Evolutionary conservation across 2,888 invertebrate genomes (phyloP).

Genomic region (Ctena decussata): DNA sequence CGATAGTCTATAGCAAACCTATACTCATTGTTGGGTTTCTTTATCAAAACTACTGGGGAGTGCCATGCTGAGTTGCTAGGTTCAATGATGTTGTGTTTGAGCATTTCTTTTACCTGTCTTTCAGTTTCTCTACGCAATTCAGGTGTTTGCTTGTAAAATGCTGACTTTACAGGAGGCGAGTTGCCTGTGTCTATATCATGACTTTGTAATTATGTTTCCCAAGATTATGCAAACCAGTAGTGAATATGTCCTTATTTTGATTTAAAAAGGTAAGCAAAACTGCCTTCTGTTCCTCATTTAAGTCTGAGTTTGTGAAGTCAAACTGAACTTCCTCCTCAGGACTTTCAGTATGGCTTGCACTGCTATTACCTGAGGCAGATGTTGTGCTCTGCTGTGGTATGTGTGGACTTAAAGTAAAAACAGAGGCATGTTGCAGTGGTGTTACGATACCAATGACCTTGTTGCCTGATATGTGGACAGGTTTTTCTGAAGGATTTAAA

Average conservation of each 20-base stretch:
- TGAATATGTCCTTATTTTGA: conserved; percentile 45
- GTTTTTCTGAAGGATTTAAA: conserved; percentile 27
- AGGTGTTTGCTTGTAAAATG: conserved; percentile 46
- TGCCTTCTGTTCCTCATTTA: conserved; percentile 30
- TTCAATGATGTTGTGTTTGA: background rate
- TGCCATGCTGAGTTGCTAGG: background rate
- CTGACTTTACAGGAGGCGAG: conserved; percentile 30
- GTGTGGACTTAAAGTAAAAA: background rate
- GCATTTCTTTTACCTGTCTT: background rate
- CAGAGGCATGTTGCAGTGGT: background rate
- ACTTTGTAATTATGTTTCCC: conserved; percentile 39
- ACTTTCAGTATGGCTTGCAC: background rate
- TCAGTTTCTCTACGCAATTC: conserved; percentile 14
- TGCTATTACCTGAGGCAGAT: background rate
- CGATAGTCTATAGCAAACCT: background rate
- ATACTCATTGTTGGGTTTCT: background rate
- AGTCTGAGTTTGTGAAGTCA: conserved; percentile 12
- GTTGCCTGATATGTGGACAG: conserved; percentile 33
- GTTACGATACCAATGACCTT: conserved; percentile 32
- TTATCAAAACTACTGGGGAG: background rate
- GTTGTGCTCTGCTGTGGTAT: background rate
- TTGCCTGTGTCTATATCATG: conserved; percentile 43
- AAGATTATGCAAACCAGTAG: conserved; percentile 42
- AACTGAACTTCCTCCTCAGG: background rate
- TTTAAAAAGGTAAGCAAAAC: conserved; percentile 20